These are phyloP conservation scores for Momotus momota DNA, from an alignment of 2,797 vertebrate species.

Conservation along the genomic window DNA sequence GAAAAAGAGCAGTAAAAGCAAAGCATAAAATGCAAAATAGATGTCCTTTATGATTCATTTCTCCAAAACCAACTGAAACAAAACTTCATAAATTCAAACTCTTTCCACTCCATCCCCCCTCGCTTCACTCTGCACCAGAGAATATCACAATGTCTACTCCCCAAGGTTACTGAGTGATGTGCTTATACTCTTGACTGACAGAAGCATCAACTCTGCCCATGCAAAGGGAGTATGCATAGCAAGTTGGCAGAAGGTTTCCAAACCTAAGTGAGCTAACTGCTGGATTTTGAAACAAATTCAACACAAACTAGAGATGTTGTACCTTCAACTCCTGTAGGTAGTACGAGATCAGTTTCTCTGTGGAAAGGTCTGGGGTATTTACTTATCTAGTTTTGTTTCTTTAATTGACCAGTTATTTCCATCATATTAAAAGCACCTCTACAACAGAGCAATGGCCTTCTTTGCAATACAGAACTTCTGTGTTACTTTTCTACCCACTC, in stretches of 20 bases:
- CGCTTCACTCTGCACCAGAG: neutral
- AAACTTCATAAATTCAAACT: neutral
- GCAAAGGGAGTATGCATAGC: neutral
- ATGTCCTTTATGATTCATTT: neutral
- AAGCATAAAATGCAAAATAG: neutral
- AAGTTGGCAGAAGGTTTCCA: neutral
- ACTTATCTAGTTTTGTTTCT: neutral
- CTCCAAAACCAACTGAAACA: neutral
- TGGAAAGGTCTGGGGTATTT: neutral
- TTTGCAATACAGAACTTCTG: neutral
- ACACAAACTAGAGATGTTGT: neutral
- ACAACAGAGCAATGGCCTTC: neutral
- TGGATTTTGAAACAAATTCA: neutral
- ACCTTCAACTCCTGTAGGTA: neutral
- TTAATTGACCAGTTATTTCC: neutral
- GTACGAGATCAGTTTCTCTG: neutral
- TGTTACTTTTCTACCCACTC: neutral
- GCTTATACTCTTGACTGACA: neutral
- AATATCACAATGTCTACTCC: fast-evolving
- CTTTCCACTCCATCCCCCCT: too few species aligned
- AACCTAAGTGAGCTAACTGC: neutral
- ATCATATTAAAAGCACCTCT: neutral
- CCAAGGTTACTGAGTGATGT: neutral
- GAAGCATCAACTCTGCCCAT: neutral
- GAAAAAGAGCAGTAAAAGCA: neutral